Conservation (phyloP, 2,113 vertebrate genomes). For the Talpa occidentalis region DNA sequence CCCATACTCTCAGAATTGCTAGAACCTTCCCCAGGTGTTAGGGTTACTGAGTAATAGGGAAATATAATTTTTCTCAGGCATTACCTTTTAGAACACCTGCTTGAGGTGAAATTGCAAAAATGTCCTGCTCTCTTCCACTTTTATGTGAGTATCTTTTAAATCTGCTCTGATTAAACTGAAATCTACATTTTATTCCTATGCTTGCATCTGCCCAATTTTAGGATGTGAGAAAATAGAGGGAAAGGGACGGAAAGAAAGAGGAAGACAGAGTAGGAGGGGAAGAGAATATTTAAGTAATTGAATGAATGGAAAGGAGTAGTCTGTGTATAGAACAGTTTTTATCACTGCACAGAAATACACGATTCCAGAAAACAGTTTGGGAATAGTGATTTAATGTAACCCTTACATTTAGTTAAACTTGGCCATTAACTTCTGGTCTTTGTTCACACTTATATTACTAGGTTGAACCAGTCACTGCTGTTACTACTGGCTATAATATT, state of each 20-base stretch:
- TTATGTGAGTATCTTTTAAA: neutral
- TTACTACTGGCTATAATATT: neutral
- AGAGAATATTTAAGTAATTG: neutral
- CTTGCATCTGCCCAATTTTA: neutral
- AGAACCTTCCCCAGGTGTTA: conserved; percentile 8
- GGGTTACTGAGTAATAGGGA: conserved; percentile 16
- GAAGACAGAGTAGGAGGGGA: neutral
- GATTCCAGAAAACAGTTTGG: conserved; percentile 27
- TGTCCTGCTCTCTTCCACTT: neutral
- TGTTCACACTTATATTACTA: neutral
- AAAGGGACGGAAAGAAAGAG: neutral
- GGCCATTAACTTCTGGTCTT: neutral
- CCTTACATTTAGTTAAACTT: neutral
- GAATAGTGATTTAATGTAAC: neutral
- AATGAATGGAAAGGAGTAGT: neutral
- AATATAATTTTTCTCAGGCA: neutral
- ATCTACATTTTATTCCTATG: neutral
- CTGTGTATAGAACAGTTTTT: neutral
- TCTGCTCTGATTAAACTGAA: conserved; percentile 38
- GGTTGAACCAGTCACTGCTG: neutral
- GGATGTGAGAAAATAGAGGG: neutral
- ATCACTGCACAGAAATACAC: neutral
- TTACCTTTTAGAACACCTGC: conserved; percentile 37
- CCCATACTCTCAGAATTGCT: neutral
- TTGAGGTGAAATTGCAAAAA: conserved; percentile 30